phyloP scores from a whole-genome alignment of 2,888 invertebrate species.

The Leptarthrus brevirostris region DNA sequence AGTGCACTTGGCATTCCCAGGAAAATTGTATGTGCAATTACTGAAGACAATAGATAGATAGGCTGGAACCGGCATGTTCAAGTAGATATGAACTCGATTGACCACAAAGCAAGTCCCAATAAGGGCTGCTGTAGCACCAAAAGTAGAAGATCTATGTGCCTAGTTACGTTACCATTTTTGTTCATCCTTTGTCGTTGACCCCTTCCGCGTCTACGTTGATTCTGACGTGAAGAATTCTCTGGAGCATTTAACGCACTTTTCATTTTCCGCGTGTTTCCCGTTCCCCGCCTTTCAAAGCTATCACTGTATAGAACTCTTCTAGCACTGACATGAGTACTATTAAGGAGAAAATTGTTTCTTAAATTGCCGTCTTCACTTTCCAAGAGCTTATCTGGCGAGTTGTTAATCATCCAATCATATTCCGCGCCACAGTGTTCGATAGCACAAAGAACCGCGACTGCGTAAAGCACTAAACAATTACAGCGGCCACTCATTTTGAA shows the following conservation, averaged over 20 bases:
- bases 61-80: slow-evolving; percentile 38
- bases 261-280: slow-evolving; percentile 4
- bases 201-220: slow-evolving; percentile 48
- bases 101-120: slow-evolving; percentile 39
- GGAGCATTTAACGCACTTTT: slow-evolving; percentile 32
- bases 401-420: slow-evolving; percentile 12
- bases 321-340: background rate
- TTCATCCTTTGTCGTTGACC: slow-evolving; percentile 59
- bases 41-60: slow-evolving; percentile 42
- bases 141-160: slow-evolving; percentile 37
- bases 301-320: background rate
- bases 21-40: slow-evolving; percentile 41
- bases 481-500: slow-evolving; percentile 8
- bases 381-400: background rate
- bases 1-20: background rate
- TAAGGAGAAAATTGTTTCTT: slow-evolving; percentile 4
- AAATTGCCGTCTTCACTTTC: slow-evolving; percentile 2
- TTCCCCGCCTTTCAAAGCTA: background rate
- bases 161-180: slow-evolving; percentile 58
- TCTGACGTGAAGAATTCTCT: slow-evolving; percentile 38
- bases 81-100: slow-evolving; percentile 37
- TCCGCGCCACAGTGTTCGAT: background rate
- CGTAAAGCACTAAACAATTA: slow-evolving; percentile 17
- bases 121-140: slow-evolving; percentile 25
- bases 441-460: slow-evolving; percentile 9